Conservation (phyloP, 1,140 invertebrate genomes). For the Ceratosolen solmsi region DNA sequence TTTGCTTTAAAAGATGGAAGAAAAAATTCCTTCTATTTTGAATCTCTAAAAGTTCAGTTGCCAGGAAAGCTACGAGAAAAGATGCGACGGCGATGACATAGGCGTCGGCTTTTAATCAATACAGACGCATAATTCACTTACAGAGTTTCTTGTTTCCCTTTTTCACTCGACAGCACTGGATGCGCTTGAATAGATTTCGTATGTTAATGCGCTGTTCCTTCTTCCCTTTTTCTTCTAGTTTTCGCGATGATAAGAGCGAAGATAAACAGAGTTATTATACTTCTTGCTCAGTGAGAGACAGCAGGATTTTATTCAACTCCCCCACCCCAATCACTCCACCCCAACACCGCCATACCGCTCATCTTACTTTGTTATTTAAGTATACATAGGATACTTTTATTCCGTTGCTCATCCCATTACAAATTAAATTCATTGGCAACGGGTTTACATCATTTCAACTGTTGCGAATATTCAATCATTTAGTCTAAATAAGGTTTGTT, state of each 20-base stretch:
- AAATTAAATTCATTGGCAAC: too few relatives aligned
- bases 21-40: constrained; percentile 2
- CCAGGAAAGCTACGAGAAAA: not conserved
- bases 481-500: too few relatives aligned
- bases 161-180: not conserved
- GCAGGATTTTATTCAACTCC: too few relatives aligned
- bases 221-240: constrained; percentile 19
- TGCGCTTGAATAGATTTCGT: constrained; percentile 48
- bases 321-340: too few relatives aligned
- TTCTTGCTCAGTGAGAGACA: too few relatives aligned
- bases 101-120: constrained; percentile 46
- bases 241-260: constrained; percentile 6
- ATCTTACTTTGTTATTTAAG: too few relatives aligned
- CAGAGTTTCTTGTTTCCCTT: constrained; percentile 44
- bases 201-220: constrained; percentile 36
- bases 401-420: too few relatives aligned
- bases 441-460: too few relatives aligned
- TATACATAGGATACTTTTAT: too few relatives aligned
- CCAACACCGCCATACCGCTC: too few relatives aligned
- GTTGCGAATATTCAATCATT: too few relatives aligned
- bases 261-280: too few relatives aligned
- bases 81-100: constrained; percentile 6
- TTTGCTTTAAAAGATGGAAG: not conserved
- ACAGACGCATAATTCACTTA: constrained; percentile 46
- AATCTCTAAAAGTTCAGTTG: constrained; percentile 21